A percentile compares a stretch with the other conserved stretches of the same genome.
Conservation (phyloP, 2,113 vertebrate species). For the Mungos mungo region DNA sequence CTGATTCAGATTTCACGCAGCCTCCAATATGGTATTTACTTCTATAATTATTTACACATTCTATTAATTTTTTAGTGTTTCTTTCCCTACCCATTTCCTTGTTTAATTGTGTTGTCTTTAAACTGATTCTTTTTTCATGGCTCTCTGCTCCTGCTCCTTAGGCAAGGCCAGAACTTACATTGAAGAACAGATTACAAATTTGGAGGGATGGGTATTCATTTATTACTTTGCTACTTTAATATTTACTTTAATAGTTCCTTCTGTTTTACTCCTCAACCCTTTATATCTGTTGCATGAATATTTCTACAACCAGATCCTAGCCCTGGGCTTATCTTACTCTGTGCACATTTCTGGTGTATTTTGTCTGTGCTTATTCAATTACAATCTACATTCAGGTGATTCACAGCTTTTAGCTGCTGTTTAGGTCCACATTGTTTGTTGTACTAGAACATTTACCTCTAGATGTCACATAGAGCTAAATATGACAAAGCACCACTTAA, state of each 20-base stretch:
- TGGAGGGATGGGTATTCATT: not conserved
- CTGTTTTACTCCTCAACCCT: not conserved
- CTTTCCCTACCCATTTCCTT: not conserved
- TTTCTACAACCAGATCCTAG: not conserved
- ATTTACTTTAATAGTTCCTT: constrained; percentile 17
- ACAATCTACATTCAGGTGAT: not conserved
- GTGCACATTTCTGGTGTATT: not conserved
- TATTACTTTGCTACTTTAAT: not conserved
- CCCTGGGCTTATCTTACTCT: not conserved
- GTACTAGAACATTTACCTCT: not conserved
- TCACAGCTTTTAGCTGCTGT: not conserved
- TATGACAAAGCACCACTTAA: constrained; percentile 44
- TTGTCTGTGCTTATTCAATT: not conserved
- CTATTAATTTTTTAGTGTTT: not conserved
- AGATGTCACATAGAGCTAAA: constrained; percentile 32
- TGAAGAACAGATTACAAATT: not conserved
- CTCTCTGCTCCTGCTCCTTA: not conserved
- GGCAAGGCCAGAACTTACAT: not conserved
- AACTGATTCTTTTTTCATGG: not conserved
- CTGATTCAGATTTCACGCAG: not conserved
- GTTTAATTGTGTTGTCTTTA: not conserved
- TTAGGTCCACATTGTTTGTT: constrained; percentile 11
- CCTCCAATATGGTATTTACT: not conserved
- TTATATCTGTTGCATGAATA: not conserved
- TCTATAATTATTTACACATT: not conserved